These are phyloP conservation scores for Halocynthia roretzi DNA, from an alignment of 23 tunicate species.

Conservation along the genomic window DNA sequence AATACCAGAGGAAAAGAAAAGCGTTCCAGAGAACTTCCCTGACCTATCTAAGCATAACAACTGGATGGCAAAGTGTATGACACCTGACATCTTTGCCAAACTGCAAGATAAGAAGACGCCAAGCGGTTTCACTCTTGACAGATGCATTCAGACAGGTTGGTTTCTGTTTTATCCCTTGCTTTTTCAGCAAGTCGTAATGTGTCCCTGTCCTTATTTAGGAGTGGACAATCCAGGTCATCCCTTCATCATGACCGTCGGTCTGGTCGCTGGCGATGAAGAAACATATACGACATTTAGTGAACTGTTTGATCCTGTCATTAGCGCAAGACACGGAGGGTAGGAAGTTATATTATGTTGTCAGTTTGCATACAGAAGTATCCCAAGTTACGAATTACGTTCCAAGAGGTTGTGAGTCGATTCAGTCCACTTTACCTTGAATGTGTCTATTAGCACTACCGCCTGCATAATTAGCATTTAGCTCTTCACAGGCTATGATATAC, in stretches of 20 bases:
- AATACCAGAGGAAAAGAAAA: constrained; percentile 25
- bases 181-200: background rate
- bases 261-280: constrained; percentile 79
- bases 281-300: constrained; percentile 24
- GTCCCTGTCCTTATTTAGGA: constrained; percentile 1
- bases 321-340: constrained; percentile 19
- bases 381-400: background rate
- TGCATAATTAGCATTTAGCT: no score
- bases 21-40: constrained; percentile 36
- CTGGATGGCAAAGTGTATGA: constrained; percentile 52
- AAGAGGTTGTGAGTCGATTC: background rate
- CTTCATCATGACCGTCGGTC: constrained; percentile 67
- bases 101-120: constrained; percentile 57
- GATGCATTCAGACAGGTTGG: constrained; percentile 75
- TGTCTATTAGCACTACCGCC: no score
- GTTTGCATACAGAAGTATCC: background rate
- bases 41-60: constrained; percentile 64
- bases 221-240: constrained; percentile 80
- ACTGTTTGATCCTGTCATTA: constrained; percentile 1
- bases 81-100: constrained; percentile 61
- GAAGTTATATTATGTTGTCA: background rate
- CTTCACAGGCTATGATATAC: no score
- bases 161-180: background rate
- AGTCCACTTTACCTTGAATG: background rate
- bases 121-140: constrained; percentile 69